phyloP scores from a whole-genome alignment of 2,888 invertebrate species.

The Scaptodrosophila latifasciaeformis region DNA sequence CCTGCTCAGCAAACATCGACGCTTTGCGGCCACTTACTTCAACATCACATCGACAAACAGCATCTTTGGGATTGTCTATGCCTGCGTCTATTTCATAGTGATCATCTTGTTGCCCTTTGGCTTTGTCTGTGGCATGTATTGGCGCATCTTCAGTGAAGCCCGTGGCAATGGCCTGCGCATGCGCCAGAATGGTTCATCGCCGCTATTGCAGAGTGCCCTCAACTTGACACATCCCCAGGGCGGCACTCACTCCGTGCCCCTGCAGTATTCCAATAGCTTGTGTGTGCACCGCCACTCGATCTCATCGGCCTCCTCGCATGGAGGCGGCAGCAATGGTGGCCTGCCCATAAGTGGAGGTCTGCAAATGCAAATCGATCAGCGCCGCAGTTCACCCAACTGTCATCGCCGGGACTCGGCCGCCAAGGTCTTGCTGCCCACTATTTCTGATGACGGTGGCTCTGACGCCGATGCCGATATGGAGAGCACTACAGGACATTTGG shows the following conservation, averaged over 20 bases:
- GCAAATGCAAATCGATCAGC: constrained; percentile 74
- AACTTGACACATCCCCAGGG: constrained; percentile 67
- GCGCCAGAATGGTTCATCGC: constrained; percentile 75
- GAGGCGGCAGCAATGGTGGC: constrained; percentile 43
- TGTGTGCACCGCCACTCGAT: constrained; percentile 71
- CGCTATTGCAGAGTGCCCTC: constrained; percentile 74
- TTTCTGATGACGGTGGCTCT: constrained; percentile 68
- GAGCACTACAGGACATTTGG: constrained; percentile 33
- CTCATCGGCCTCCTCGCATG: constrained; percentile 69
- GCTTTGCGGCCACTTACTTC: constrained; percentile 53
- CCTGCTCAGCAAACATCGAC: constrained; percentile 60
- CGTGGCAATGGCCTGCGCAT: constrained; percentile 74
- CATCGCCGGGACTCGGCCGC: constrained; percentile 71
- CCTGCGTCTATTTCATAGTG: constrained; percentile 72
- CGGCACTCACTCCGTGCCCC: constrained; percentile 5
- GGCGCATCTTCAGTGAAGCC: constrained; percentile 75
- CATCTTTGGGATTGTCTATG: constrained; percentile 70
- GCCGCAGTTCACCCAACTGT: constrained; percentile 56
- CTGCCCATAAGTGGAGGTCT: constrained; percentile 53
- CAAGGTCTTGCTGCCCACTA: constrained; percentile 67
- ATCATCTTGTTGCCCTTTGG: constrained; percentile 75
- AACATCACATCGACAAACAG: constrained; percentile 56
- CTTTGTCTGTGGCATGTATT: constrained; percentile 75
- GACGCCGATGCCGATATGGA: constrained; percentile 54
- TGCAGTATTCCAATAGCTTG: constrained; percentile 61